Base-by-base conservation (phyloP, 2,888 invertebrate species). In the Pristionchus maxplancki region DNA sequence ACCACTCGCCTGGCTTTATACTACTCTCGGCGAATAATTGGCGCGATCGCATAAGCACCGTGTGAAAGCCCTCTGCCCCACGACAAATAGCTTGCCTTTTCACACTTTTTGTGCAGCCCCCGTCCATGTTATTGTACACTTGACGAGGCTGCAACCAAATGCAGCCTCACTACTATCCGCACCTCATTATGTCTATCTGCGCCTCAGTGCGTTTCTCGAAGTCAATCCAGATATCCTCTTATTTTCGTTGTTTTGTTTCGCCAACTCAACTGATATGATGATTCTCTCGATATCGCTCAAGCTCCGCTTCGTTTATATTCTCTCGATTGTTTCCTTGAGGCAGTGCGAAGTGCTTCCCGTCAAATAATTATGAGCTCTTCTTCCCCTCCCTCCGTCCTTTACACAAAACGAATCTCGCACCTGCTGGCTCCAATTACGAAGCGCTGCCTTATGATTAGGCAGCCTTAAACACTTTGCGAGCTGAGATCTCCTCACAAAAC, bases 331-430 rank as follows among this genome's bases (percentile, higher is more conserved):
- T 64, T 64, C 62, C 28, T 28, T 6, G 58, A 28, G 64, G 17
- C 15, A 48, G 78, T n/a, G 24, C 17, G 78, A 9, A 44, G 48
- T 37, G 37, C 53, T 40, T 34, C 11, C 82, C 82, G 82, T 82
- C 82, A 82, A 82, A 82, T 53, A 53, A 82, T 82, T 82, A 82
- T 82, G 82, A 82, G 82, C 48, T n/a, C 81, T 81, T 28, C 44
- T 6, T 31, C 34, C 37, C 24, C 53, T 31, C 48, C 31, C 5
- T 34, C 28, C 82, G 15, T 78, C 78, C 78, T 37, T 74, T 74
- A 74, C 71, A 74, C 71, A 74, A 74, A 74, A 31, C 31, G 71
- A 31, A 64, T 82, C 37, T 58, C 50, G 6, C 82, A 58, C 53
- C 53, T 58, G 82, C 53, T 50, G 53, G 50, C 82, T 82, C 53